A percentile compares a stretch with the other conserved stretches of the same genome.
These are phyloP conservation scores for Microtus ochrogaster DNA, from an alignment of 2,113 vertebrate species.

Conservation along the genomic window DNA sequence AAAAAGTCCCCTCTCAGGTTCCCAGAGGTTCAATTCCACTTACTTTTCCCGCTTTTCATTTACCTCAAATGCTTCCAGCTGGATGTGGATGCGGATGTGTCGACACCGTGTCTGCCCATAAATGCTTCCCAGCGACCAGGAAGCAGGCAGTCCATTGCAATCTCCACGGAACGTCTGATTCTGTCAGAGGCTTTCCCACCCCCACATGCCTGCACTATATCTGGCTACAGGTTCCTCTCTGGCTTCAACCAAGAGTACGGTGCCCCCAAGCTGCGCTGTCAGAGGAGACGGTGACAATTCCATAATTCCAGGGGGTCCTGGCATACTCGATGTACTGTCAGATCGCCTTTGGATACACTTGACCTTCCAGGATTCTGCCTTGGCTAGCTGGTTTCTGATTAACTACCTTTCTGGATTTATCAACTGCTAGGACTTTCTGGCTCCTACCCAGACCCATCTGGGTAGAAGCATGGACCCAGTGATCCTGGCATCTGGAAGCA, in stretches of 20 bases:
- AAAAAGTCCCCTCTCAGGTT: constrained; percentile 47
- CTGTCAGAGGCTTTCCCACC: constrained; percentile 65
- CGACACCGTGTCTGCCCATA: constrained; percentile 59
- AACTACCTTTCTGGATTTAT: constrained; percentile 82
- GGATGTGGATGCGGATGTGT: constrained; percentile 63
- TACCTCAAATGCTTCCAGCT: constrained; percentile 73
- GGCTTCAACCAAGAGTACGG: not conserved
- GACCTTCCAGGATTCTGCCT: constrained; percentile 65
- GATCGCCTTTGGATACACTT: not conserved
- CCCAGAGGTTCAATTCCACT: constrained; percentile 67
- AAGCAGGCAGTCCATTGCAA: constrained; percentile 73
- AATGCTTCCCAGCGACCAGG: constrained; percentile 63
- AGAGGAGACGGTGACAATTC: not conserved
- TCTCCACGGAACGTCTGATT: constrained; percentile 61
- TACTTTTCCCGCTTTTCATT: constrained; percentile 73
- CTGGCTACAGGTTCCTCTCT: constrained; percentile 10
- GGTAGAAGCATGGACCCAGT: constrained; percentile 76
- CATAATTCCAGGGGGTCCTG: constrained; percentile 3
- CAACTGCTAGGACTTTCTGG: constrained; percentile 82
- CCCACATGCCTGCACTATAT: not conserved
- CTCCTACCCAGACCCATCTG: constrained; percentile 81
- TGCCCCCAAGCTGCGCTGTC: not conserved
- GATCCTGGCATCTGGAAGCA: constrained; percentile 80
- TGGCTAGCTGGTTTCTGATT: constrained; percentile 73
- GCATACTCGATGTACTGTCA: not conserved